A percentile compares a stretch with the other conserved stretches of the same genome.
Evolutionary conservation across 2,888 invertebrate species (phyloP).

Genomic region (Allolobophora icterica): DNA sequence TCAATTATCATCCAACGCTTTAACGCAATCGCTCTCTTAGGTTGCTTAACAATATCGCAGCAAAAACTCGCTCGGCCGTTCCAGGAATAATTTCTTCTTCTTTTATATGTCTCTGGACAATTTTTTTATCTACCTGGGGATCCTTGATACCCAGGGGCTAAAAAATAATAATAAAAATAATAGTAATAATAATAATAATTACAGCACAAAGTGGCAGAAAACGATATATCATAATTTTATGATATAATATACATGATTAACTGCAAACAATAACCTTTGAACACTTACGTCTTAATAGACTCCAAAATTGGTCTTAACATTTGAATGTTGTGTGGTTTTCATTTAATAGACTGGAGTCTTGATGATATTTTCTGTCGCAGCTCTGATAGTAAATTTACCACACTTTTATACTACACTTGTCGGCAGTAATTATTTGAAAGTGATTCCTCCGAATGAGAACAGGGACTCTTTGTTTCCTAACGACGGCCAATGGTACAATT

Average conservation of each 20-base stretch:
- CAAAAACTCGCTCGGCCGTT: too few relatives aligned
- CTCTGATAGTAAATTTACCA: background rate
- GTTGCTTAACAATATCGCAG: too few relatives aligned
- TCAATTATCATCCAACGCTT: too few relatives aligned
- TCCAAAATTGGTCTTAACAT: background rate
- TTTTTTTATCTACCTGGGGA: too few relatives aligned
- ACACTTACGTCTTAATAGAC: background rate
- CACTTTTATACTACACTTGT: background rate
- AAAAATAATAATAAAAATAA: background rate
- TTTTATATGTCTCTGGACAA: too few relatives aligned
- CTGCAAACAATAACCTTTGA: background rate
- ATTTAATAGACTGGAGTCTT: background rate
- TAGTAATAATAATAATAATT: background rate
- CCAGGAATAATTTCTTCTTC: too few relatives aligned
- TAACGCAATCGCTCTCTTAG: too few relatives aligned
- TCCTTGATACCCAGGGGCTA: too few relatives aligned
- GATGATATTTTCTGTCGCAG: background rate
- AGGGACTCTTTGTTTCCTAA: background rate
- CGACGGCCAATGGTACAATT: slow-evolving; percentile 31
- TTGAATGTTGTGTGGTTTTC: background rate
- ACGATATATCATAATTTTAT: background rate
- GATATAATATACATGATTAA: background rate
- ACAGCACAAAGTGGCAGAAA: too few relatives aligned
- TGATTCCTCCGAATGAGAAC: background rate
- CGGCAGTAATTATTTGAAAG: background rate